Evolutionary conservation across 2,888 invertebrate species (phyloP).

Genomic region (Diploptera punctata): DNA sequence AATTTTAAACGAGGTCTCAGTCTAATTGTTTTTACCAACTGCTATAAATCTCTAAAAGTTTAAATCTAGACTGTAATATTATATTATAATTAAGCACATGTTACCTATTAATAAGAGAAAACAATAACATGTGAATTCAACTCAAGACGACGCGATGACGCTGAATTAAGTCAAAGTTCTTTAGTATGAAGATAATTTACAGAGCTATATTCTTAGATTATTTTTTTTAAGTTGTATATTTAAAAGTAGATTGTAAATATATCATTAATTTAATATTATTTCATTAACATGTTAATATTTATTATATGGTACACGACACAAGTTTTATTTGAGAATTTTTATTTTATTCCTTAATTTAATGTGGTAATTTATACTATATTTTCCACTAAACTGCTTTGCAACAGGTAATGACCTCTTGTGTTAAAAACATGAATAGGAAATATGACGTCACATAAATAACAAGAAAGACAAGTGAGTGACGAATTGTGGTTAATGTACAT

Average conservation of each 20-base stretch:
- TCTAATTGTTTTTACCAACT: background rate
- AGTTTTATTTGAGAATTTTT: too few species aligned
- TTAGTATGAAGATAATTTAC: too few species aligned
- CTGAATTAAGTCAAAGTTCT: background rate
- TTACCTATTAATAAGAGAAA: slow-evolving; percentile 24
- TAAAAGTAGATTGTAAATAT: too few species aligned
- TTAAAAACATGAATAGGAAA: background rate
- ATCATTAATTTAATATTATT: too few species aligned
- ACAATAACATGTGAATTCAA: slow-evolving; percentile 26
- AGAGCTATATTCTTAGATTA: too few species aligned
- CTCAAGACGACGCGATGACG: slow-evolving; percentile 22
- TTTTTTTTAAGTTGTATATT: too few species aligned
- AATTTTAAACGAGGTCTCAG: background rate
- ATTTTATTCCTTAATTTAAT: too few species aligned
- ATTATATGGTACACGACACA: too few species aligned
- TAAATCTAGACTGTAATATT: too few species aligned
- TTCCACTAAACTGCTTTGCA: background rate
- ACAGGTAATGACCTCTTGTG: slow-evolving; percentile 28
- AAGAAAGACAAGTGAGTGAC: background rate
- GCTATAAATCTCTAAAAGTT: too few species aligned
- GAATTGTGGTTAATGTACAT: too few species aligned
- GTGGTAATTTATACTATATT: background rate
- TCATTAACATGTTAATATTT: too few species aligned
- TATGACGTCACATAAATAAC: background rate
- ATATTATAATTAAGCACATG: slow-evolving; percentile 5